These are phyloP conservation scores for Salvelinus alpinus DNA, from an alignment of 2,113 vertebrate species.

Conservation along the genomic window DNA sequence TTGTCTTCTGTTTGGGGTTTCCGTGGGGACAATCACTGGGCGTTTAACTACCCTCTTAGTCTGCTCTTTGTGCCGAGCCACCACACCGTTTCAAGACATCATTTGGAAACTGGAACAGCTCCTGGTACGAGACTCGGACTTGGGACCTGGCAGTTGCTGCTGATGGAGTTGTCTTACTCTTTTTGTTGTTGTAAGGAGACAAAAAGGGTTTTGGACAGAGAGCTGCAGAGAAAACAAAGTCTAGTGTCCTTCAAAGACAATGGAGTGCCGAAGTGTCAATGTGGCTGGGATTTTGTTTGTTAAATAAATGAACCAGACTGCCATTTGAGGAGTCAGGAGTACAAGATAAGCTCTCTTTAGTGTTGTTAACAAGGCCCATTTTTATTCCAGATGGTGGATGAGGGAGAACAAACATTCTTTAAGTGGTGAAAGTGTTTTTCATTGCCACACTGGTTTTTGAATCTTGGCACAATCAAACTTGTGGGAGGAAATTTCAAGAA, in stretches of 20 bases:
- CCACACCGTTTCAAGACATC: neutral
- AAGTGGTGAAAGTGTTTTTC: constrained; percentile 3
- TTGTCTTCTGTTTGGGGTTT: neutral
- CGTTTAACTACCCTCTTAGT: constrained; percentile 2
- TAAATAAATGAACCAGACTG: neutral
- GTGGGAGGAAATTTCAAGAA: constrained; percentile 4
- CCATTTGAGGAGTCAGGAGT: neutral
- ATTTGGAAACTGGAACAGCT: neutral
- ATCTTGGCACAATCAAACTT: neutral
- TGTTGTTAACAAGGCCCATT: too few relatives aligned
- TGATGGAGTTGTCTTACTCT: neutral
- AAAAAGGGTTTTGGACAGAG: neutral
- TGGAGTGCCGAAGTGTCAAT: neutral
- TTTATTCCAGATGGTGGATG: too few relatives aligned
- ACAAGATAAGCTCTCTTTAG: too few relatives aligned
- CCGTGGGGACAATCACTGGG: neutral
- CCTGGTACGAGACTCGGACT: neutral
- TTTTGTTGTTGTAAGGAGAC: neutral
- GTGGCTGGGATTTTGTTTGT: neutral
- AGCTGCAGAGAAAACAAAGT: neutral
- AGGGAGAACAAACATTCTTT: neutral
- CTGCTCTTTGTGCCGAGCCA: neutral
- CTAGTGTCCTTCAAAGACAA: neutral
- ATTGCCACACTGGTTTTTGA: neutral
- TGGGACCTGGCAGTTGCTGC: neutral